Base-by-base conservation (phyloP, 2,888 invertebrate species). In the Ennomos fuscantarius region DNA sequence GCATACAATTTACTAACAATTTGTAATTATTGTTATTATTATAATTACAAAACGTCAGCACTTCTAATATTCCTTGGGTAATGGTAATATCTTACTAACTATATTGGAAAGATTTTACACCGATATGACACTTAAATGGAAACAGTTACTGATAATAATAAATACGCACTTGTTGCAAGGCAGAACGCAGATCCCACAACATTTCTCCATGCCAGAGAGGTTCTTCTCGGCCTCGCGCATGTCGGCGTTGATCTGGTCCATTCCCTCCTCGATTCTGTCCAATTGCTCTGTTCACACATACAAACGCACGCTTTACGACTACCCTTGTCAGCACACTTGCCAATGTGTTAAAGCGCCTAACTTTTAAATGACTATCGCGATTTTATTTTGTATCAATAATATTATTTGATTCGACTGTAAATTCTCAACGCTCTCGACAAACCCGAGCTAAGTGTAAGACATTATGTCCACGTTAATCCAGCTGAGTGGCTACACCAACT, bases 191-290 rank as follows among this genome's bases (percentile, higher is more conserved):
- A 99, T 95, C 59, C 99, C 99, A 90, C 99, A 99, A 92, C 99
- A 99, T 92, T 99, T 99, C 93, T 99, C 99, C 98, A 99, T 98
- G 68, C 99, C 99, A 72, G 99, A 99, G 76, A 99, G 94, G 92
- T 99, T 99, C 93, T 99, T 99, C 93, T 99, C 99, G 12, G 99
- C 99, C 89, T 99, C 99, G 81, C 96, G 96, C 99, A 99, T 99
- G 89, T 99, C 99, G 67, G 98, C 96, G 93, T 99, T 99, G 93
- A 99, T 99, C 93, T 99, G 99, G 93, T 99, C 99, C 98, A 99
- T 99, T 40, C 99, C 99, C 93, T 99, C 99, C 93, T 99, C 99
- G 92, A 99, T 98, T 80, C 99, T 96, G 93, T 99, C 99, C 95
- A 99, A 94, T 97, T 99, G 99, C 89, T 99, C 99, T 98, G 91